Evolutionary conservation across 2,888 invertebrate genomes (phyloP).

Genomic region (Perdita meconis): DNA sequence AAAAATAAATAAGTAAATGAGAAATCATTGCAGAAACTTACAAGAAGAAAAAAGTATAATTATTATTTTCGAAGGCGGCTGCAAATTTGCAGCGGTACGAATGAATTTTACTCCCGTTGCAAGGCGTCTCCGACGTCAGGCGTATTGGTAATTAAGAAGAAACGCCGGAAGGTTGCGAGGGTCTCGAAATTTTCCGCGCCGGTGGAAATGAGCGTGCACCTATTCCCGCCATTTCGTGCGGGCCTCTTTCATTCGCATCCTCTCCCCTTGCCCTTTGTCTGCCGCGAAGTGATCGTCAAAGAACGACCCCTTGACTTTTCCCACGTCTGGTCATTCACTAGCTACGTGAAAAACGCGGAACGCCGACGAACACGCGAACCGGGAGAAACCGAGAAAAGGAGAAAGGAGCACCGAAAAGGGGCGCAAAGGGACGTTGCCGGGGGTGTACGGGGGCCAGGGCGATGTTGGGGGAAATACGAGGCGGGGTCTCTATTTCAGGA

Average conservation of each 20-base stretch:
- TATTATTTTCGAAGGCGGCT: no score
- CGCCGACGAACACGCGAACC: background rate
- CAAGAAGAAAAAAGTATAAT: no score
- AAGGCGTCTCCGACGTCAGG: background rate
- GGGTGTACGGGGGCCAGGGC: background rate
- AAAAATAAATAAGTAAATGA: no score
- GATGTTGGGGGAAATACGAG: conserved; percentile 24
- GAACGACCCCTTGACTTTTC: conserved; percentile 55
- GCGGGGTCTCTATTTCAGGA: conserved; percentile 58
- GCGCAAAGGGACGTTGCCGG: conserved; percentile 18
- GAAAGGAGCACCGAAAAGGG: background rate
- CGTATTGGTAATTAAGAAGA: conserved; percentile 43
- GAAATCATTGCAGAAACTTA: no score
- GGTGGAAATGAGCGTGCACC: conserved; percentile 48
- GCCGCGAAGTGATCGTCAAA: conserved; percentile 54
- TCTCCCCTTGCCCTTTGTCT: conserved; percentile 46
- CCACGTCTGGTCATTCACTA: conserved; percentile 60
- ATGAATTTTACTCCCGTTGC: no score
- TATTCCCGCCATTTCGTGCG: conserved; percentile 35
- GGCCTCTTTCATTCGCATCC: conserved; percentile 50
- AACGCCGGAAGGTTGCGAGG: background rate
- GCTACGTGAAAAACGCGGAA: conserved; percentile 48
- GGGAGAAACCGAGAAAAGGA: background rate
- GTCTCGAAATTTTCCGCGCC: conserved; percentile 57
- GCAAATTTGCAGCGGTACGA: no score